A percentile compares a stretch with the other conserved stretches of the same genome.
Conservation (phyloP, 2,113 vertebrate species). For the Hemibagrus wyckioides region DNA sequence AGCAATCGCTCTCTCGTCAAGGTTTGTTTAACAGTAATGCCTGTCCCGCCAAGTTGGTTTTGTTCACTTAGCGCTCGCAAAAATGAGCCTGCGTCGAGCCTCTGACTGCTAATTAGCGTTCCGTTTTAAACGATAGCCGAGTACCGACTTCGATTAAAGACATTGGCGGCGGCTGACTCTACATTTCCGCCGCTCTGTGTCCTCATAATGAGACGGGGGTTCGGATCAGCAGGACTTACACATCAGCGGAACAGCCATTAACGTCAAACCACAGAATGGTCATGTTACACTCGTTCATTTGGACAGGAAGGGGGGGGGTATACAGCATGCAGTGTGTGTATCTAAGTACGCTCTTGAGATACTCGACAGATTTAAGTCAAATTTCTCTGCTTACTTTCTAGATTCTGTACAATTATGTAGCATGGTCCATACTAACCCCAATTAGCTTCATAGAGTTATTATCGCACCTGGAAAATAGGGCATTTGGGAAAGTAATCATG, state of each 20-base stretch:
- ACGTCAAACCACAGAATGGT: neutral
- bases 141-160: constrained; percentile 60
- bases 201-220: constrained; percentile 34
- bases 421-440: neutral
- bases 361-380: neutral
- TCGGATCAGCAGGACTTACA: constrained; percentile 9
- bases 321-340: neutral
- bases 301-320: constrained; percentile 47
- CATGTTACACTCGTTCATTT: constrained; percentile 14
- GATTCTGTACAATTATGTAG: neutral
- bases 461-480: neutral
- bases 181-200: constrained; percentile 24
- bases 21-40: constrained; percentile 63
- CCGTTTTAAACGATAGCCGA: constrained; percentile 58
- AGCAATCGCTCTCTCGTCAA: constrained; percentile 47
- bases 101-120: constrained; percentile 58
- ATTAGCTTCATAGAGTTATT: neutral
- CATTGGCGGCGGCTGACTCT: constrained; percentile 52
- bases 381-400: neutral
- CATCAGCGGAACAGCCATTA: constrained; percentile 1
- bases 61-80: constrained; percentile 59
- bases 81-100: constrained; percentile 29
- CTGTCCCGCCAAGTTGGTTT: constrained; percentile 59
- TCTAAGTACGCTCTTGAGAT: neutral
- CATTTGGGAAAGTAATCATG: neutral